Percentiles rank a stretch among this genome's conserved stretches.
Evolutionary conservation across 2,888 invertebrate species (phyloP).

Genomic region (Bellardia bayeri): DNA sequence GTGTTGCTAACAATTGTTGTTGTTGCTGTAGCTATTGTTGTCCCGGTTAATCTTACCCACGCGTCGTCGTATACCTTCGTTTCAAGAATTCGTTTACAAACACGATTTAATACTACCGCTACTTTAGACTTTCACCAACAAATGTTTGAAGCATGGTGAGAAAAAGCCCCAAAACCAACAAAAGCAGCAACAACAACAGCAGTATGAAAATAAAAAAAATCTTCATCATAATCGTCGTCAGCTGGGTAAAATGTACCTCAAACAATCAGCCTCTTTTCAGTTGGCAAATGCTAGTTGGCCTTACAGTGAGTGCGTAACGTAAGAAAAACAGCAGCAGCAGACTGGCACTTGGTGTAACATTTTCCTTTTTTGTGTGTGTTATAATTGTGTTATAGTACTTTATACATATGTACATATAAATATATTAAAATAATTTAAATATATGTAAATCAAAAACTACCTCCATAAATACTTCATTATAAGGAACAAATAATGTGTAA

Average conservation of each 20-base stretch:
- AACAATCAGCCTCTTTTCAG: slow-evolving; percentile 66
- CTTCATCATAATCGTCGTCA: slow-evolving; percentile 45
- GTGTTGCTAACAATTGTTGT: slow-evolving; percentile 21
- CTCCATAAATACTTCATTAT: neutral
- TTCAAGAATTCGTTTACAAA: slow-evolving; percentile 59
- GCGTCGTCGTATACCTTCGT: slow-evolving; percentile 54
- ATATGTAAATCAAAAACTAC: neutral
- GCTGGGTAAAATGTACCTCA: slow-evolving; percentile 67
- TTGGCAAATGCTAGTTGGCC: slow-evolving; percentile 62
- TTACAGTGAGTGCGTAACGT: slow-evolving; percentile 65
- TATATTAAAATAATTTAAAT: too few relatives aligned
- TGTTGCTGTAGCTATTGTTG: slow-evolving; percentile 27
- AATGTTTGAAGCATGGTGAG: neutral
- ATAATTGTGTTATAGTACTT: too few relatives aligned
- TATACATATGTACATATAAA: too few relatives aligned
- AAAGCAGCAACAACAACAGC: neutral
- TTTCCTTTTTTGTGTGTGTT: too few relatives aligned
- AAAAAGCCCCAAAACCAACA: neutral
- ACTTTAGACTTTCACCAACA: slow-evolving; percentile 11
- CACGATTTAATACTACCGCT: slow-evolving; percentile 27
- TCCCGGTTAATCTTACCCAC: slow-evolving; percentile 67
- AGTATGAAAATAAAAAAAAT: slow-evolving; percentile 29
- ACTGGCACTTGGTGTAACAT: too few relatives aligned
- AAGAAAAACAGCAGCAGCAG: slow-evolving; percentile 23
- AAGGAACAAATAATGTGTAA: slow-evolving; percentile 4